phyloP scores from a whole-genome alignment of 2,113 vertebrate species.

The Callospermophilus lateralis region DNA sequence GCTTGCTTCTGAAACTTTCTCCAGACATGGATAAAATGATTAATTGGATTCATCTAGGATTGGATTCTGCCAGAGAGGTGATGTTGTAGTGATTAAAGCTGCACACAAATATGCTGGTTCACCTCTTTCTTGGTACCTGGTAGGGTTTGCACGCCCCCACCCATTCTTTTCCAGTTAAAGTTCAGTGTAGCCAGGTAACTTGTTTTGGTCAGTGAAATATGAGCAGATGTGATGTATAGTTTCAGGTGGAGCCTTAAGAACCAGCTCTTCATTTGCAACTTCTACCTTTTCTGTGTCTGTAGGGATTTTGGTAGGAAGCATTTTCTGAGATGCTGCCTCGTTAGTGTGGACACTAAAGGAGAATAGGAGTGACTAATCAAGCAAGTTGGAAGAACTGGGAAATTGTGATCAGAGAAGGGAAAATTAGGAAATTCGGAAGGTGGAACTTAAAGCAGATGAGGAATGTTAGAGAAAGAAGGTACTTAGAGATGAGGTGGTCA shows the following conservation, averaged over 20 bases:
- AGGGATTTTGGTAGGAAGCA: background rate
- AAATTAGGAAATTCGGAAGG: slow-evolving; percentile 29
- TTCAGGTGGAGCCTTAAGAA: background rate
- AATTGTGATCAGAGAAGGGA: slow-evolving; percentile 16
- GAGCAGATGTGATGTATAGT: background rate
- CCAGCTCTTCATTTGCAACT: background rate
- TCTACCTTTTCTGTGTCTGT: background rate
- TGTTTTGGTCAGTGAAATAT: background rate
- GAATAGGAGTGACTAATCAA: background rate
- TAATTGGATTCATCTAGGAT: background rate
- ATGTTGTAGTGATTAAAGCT: background rate
- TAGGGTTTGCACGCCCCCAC: background rate
- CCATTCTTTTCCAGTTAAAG: background rate
- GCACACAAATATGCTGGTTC: background rate
- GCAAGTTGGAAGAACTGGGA: background rate
- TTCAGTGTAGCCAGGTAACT: background rate
- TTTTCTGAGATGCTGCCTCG: background rate
- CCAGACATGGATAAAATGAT: background rate
- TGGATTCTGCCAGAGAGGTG: background rate
- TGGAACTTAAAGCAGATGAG: background rate
- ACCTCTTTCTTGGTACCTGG: background rate
- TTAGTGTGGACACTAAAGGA: background rate
- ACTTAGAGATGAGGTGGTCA: background rate
- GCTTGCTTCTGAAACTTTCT: slow-evolving; percentile 24
- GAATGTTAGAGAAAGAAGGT: background rate